Evolutionary conservation across 2,888 invertebrate genomes (phyloP).

Genomic region (Lepeophtheirus nordmannii): DNA sequence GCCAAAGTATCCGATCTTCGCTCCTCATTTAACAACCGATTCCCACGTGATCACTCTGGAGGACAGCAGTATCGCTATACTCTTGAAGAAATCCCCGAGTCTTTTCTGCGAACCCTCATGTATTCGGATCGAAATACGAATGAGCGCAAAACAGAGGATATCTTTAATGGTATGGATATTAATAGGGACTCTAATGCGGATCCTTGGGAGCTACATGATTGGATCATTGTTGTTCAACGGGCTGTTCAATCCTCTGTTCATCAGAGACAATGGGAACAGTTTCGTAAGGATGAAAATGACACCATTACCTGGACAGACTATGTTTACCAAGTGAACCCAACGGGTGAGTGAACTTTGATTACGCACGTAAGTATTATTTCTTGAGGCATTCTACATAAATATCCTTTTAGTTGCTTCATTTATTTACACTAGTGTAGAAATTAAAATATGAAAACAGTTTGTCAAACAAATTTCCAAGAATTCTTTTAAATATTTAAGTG

Average conservation of each 20-base stretch:
- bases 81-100: background rate
- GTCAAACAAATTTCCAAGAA: no score
- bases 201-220: conserved; percentile 18
- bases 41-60: background rate
- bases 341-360: background rate
- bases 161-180: conserved; percentile 10
- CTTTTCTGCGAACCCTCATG: background rate
- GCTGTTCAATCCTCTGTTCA: background rate
- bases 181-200: background rate
- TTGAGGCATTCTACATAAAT: no score
- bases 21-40: background rate
- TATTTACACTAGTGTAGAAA: no score
- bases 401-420: no score
- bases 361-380: no score
- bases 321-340: background rate
- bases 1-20: background rate
- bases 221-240: conserved; percentile 7
- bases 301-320: conserved; percentile 16
- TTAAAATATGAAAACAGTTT: no score
- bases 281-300: conserved; percentile 1
- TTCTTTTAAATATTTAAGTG: no score
- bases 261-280: conserved; percentile 2
- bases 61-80: background rate
- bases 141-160: conserved; percentile 5
- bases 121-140: background rate